Evolutionary conservation across 1,140 invertebrate genomes (phyloP).

Genomic region (Augochlora pura): DNA sequence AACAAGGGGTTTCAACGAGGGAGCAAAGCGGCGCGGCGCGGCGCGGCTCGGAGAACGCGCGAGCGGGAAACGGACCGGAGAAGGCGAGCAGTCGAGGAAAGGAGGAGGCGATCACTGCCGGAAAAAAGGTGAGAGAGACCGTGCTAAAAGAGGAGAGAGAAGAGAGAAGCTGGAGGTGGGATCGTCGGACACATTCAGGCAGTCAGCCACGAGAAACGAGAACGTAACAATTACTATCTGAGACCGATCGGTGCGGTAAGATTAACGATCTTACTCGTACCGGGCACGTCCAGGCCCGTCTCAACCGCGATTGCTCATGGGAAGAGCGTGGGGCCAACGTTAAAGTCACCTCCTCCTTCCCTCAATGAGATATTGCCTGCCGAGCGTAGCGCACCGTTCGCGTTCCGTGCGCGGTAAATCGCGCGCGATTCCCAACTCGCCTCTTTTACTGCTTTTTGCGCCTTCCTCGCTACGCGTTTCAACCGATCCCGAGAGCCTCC

Average conservation of each 20-base stretch:
- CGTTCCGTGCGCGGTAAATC: slow-evolving; percentile 54
- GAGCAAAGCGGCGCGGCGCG: neutral
- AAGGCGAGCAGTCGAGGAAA: slow-evolving; percentile 12
- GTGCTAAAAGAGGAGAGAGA: neutral
- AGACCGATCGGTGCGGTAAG: slow-evolving; percentile 79
- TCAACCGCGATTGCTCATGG: slow-evolving; percentile 74
- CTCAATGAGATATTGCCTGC: slow-evolving; percentile 75
- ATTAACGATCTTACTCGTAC: slow-evolving; percentile 80
- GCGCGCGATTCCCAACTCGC: slow-evolving; percentile 20
- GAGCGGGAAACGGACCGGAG: slow-evolving; percentile 38
- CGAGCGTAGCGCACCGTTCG: slow-evolving; percentile 44
- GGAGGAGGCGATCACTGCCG: neutral
- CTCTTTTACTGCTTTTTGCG: slow-evolving; percentile 3
- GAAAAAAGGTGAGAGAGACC: neutral
- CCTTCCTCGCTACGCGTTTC: slow-evolving; percentile 19
- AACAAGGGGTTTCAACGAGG: slow-evolving; percentile 29
- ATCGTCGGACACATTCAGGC: slow-evolving; percentile 59
- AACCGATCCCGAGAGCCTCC: neutral
- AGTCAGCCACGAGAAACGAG: slow-evolving; percentile 76
- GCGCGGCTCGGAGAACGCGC: neutral
- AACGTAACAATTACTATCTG: slow-evolving; percentile 81
- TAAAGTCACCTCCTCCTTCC: slow-evolving; percentile 79
- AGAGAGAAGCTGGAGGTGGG: slow-evolving; percentile 16
- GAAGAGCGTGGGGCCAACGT: slow-evolving; percentile 74
- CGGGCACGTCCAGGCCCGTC: slow-evolving; percentile 72